Base-by-base conservation (phyloP, 2,888 invertebrate species). In the Thecophora atra region DNA sequence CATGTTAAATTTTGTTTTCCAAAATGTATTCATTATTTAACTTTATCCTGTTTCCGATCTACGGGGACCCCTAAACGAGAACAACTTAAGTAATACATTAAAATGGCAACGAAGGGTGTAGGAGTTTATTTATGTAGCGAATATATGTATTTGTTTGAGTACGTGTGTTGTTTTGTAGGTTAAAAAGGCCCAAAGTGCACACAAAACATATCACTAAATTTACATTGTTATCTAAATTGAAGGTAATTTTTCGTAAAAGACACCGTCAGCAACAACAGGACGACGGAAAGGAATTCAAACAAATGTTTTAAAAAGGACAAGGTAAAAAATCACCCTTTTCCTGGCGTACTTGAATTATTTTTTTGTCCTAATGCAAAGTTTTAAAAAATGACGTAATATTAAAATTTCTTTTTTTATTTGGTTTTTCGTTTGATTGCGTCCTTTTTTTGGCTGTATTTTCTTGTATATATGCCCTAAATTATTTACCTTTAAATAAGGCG, bases 141-240 rank as follows among this genome's bases (percentile, higher is more conserved):
- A 5, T 60, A n/a, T 6, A 17, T 51, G 19, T 51, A 17, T 15
- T n/a, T 51, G 8, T 3, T 6, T 51, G 51, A 28, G 30, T 60
- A 26, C 6, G 15, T 60, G n/a, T 37, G 11, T 37, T 6, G 15
- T 7, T 26, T 21, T 56, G n/a, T 30, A 30, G 24, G 60, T 60
- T n/a, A n/a, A n/a, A 64, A 21, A 21, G 47, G 44, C 19, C 6
- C 52, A 51, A 65, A 28, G 21, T 54, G 17, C 17, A 58, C 58
- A 28, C 28, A 58, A 3, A 58, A 71, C 62, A 66, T 66, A 70
- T 66, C 70, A 63, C 52, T 67, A 71, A 73, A 73, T 73, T 73
- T 71, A 70, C 73, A 73, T 68, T 71, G 70, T 71, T 71, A 73
- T 71, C 70, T 73, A 73, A 73, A 73, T 73, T 70, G 63, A 58